Evolutionary conservation across 2,888 invertebrate genomes (phyloP).

Genomic region (Bedellia somnulentella): DNA sequence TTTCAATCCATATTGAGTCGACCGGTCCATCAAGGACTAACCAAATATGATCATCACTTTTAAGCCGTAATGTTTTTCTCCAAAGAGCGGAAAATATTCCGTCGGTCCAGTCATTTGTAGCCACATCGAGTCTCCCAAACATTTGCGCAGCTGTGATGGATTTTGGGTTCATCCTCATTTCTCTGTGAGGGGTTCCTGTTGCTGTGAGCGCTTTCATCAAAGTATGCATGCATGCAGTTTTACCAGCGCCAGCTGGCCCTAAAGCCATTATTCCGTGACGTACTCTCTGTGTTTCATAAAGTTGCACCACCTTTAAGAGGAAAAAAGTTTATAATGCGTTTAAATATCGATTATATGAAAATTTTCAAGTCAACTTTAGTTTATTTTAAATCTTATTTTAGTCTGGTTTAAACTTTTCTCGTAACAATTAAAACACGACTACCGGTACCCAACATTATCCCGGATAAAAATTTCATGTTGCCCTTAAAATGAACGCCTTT

Average conservation of each 20-base stretch:
- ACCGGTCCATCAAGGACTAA: conserved; percentile 94
- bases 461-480: background rate
- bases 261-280: conserved; percentile 96
- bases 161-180: conserved; percentile 98
- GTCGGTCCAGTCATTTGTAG: conserved; percentile 98
- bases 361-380: too few relatives aligned
- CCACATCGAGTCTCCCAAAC: conserved; percentile 95
- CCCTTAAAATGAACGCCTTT: background rate
- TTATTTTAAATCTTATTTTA: too few relatives aligned
- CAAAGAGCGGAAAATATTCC: conserved; percentile 96
- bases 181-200: conserved; percentile 81
- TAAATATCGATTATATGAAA: too few relatives aligned
- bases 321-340: too few relatives aligned
- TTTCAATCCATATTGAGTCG: conserved; percentile 98
- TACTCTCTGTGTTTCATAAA: conserved; percentile 93
- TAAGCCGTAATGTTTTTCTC: conserved; percentile 90
- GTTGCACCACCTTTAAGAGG: too few relatives aligned
- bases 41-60: conserved; percentile 90
- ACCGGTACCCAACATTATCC: too few relatives aligned
- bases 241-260: conserved; percentile 94
- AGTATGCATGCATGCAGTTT: conserved; percentile 88
- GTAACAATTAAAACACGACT: too few relatives aligned
- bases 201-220: conserved; percentile 89
- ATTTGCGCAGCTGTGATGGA: conserved; percentile 96
- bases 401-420: too few relatives aligned